These are phyloP conservation scores for Drosophila seguyi DNA, from an alignment of 1,140 invertebrate species.

Conservation along the genomic window DNA sequence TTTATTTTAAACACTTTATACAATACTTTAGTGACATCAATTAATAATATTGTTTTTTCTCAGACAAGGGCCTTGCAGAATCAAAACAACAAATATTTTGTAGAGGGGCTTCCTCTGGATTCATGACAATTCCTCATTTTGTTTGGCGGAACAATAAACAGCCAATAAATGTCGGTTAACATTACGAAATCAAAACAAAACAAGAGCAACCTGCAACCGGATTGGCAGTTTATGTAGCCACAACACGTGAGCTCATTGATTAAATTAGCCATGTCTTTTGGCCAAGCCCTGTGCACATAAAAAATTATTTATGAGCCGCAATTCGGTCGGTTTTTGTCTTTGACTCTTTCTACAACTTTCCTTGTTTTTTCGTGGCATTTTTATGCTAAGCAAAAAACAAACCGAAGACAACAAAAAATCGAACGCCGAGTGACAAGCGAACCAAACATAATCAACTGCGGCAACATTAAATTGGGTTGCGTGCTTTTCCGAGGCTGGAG, in stretches of 20 bases:
- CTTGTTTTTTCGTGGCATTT: constrained; percentile 61
- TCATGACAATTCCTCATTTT: constrained; percentile 72
- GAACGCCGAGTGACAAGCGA: constrained; percentile 69
- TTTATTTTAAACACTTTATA: no score
- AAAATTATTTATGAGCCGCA: constrained; percentile 73
- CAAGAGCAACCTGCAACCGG: constrained; percentile 43
- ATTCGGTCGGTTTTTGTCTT: constrained; percentile 39
- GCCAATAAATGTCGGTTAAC: constrained; percentile 70
- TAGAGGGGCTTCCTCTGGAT: constrained; percentile 8
- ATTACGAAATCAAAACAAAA: constrained; percentile 71
- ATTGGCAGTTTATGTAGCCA: constrained; percentile 74
- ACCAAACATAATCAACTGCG: constrained; percentile 71
- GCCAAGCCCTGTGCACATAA: constrained; percentile 73
- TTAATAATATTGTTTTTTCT: not conserved
- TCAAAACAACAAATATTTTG: not conserved
- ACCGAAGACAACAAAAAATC: constrained; percentile 35
- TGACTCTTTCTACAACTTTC: constrained; percentile 38
- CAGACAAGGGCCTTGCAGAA: not conserved
- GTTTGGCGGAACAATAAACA: constrained; percentile 50
- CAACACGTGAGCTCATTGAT: constrained; percentile 81
- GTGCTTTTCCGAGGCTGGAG: constrained; percentile 33
- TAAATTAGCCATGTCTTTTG: constrained; percentile 64
- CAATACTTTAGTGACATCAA: not conserved
- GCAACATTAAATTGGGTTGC: constrained; percentile 74
- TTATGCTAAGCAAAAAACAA: constrained; percentile 64